These are phyloP conservation scores for Camponotus floridanus DNA, from an alignment of 1,140 invertebrate species.

Conservation along the genomic window DNA sequence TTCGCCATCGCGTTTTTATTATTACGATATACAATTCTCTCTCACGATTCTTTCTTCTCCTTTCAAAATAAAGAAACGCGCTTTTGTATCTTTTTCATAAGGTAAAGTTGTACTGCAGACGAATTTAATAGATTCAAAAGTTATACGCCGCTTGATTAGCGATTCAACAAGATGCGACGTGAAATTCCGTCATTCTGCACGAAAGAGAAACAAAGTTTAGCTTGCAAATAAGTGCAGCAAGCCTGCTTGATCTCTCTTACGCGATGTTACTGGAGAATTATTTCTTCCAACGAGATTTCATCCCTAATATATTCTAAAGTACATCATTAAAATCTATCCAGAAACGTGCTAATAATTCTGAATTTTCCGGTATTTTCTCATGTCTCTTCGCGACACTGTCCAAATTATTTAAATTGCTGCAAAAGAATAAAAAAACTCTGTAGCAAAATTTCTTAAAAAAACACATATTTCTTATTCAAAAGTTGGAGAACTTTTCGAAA, in stretches of 20 bases:
- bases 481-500: background rate
- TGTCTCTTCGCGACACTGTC: slow-evolving; percentile 9
- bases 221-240: slow-evolving; percentile 54
- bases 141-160: slow-evolving; percentile 20
- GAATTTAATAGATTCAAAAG: slow-evolving; percentile 33
- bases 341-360: background rate
- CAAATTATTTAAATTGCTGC: too few species aligned
- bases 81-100: background rate
- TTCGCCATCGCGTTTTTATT: background rate
- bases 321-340: slow-evolving; percentile 30
- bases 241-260: background rate
- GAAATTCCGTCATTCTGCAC: slow-evolving; percentile 40
- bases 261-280: slow-evolving; percentile 29
- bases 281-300: slow-evolving; percentile 14
- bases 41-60: background rate
- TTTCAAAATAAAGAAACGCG: background rate
- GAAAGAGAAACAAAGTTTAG: slow-evolving; percentile 39
- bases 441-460: background rate
- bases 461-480: background rate
- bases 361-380: slow-evolving; percentile 16
- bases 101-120: background rate
- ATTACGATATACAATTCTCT: background rate
- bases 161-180: slow-evolving; percentile 29
- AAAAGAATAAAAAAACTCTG: too few species aligned
- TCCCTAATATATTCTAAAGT: background rate